phyloP scores from a whole-genome alignment of 2,113 vertebrate genomes.

The Benthochromis sp. region DNA sequence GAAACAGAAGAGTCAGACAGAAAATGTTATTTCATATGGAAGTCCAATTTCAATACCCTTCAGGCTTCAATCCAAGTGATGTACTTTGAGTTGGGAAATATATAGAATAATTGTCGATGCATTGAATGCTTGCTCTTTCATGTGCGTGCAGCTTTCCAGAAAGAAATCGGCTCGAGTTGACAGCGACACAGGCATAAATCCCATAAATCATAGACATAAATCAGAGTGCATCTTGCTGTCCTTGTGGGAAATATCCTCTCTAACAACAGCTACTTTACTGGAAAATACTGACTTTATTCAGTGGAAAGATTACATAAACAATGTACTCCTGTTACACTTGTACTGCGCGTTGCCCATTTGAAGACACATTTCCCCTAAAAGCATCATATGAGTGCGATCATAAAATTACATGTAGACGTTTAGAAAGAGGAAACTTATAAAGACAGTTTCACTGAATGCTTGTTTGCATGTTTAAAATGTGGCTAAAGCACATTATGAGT shows the following conservation, averaged over 20 bases:
- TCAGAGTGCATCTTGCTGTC: constrained; percentile 8
- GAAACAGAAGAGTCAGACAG: background rate
- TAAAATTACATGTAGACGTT: background rate
- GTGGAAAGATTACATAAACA: background rate
- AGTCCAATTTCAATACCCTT: background rate
- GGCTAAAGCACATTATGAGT: background rate
- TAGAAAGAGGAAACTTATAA: background rate
- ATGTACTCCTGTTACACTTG: background rate
- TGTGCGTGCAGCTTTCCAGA: background rate
- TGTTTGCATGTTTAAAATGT: background rate
- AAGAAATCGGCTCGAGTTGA: background rate
- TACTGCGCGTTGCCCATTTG: background rate
- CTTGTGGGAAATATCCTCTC: background rate
- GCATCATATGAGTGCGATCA: background rate
- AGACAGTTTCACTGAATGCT: background rate
- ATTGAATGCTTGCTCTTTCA: background rate
- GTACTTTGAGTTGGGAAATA: background rate
- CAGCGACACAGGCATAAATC: constrained; percentile 17
- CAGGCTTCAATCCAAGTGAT: background rate
- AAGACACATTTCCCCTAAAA: background rate
- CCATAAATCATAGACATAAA: constrained; percentile 3
- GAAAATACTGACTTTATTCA: background rate
- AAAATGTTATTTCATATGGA: background rate
- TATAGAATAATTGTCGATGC: background rate
- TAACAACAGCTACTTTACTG: background rate